Percentiles rank a stretch among this genome's conserved stretches.
Conservation (phyloP, 1,140 invertebrate genomes). For the Solenopsis fugax region DNA sequence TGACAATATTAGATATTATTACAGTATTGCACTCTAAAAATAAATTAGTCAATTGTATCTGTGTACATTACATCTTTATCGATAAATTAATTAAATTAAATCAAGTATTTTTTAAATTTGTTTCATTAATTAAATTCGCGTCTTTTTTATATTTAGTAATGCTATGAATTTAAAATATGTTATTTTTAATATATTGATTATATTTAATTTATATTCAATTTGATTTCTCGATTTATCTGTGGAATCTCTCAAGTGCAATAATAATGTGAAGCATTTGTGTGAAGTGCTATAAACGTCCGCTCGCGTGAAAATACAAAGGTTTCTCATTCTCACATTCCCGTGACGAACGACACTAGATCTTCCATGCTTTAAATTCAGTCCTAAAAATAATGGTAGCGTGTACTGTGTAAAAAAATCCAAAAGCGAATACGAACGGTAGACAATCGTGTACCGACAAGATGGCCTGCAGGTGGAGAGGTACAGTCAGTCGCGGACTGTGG, state of each 20-base stretch:
- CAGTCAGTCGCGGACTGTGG: constrained; percentile 6
- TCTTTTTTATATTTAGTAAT: not conserved
- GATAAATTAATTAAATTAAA: not conserved
- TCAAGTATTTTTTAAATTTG: not conserved
- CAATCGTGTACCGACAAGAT: constrained; percentile 44
- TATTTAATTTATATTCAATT: constrained; percentile 7
- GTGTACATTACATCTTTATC: not conserved
- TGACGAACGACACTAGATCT: constrained; percentile 58
- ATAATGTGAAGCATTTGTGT: not conserved
- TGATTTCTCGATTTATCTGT: constrained; percentile 41
- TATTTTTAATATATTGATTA: not conserved
- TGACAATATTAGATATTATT: constrained; percentile 13
- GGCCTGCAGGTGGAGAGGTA: not conserved
- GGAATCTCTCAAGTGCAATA: constrained; percentile 30
- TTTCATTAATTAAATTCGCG: not conserved
- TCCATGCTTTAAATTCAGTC: constrained; percentile 69
- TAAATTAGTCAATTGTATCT: not conserved
- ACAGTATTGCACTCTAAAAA: not conserved
- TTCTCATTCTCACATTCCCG: constrained; percentile 25
- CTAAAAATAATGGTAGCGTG: constrained; percentile 75
- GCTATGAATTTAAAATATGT: not conserved
- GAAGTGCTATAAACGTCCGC: not conserved
- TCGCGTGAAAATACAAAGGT: not conserved
- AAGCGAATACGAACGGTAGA: constrained; percentile 40
- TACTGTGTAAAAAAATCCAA: constrained; percentile 60